Evolutionary conservation across 1,140 invertebrate species (phyloP), one percentile per base, ranked within the genome.

Genomic region (Eupristina koningsbergeri): DNA sequence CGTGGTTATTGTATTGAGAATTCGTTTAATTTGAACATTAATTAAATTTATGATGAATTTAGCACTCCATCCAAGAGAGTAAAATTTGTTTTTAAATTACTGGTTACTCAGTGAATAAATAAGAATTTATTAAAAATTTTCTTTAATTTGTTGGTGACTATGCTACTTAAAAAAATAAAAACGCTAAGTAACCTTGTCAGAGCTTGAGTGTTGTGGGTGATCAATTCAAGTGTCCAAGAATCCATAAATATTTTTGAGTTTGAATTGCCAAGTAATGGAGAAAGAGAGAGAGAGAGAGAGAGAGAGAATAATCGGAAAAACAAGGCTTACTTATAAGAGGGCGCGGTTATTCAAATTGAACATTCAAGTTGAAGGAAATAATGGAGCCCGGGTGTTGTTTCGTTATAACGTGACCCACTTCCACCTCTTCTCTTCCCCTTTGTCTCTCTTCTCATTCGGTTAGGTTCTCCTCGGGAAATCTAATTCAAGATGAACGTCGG

Each of bases 351-450:
- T 80, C 47, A 80, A 73, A 80, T 31, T 58, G 67, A 80, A 80
- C 73, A 80, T 80, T 71, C 79, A 73, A 80, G 39, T 69, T 63
- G 76, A 78, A 63, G 79, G 64, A 53, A 77, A 77, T 77, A 77
- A 77, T 77, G 53, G 75, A 77, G 41, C n/a, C 53, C 50, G 45
- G 2, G 26, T 63, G 61, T 67, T 69, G 63, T 69, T 69, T 69
- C 63, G 63, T 63, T 67, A 73, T 26, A 78, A 63, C 26, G n/a
- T 53, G 69, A 69, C 63, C 50, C 41, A 76, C 19, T 61, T 61
- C 75, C 45, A 45, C 13, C 39, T 73, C 22, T 22, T 73, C 36
- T 29, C 69, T 73, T 22, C 0, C 69, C 29, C 41, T 47, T 2
- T 53, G 6, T 45, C 19, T 47, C 17, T 45, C 11, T 8, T 31